Conservation (phyloP, 2,888 invertebrate genomes). For the Perizoma flavofasciatum region DNA sequence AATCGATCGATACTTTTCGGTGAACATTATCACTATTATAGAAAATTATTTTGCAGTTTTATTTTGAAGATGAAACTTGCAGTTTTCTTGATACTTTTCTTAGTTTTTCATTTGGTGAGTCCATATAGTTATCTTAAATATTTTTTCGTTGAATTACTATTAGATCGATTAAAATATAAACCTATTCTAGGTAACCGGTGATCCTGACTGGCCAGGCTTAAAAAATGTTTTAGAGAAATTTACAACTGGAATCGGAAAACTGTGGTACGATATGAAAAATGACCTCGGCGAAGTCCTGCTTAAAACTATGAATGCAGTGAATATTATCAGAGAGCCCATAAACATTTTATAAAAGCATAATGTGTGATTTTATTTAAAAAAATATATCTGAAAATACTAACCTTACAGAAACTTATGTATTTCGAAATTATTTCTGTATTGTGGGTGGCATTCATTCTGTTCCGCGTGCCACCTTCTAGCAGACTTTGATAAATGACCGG, state of each 20-base stretch:
- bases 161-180: conserved; percentile 6
- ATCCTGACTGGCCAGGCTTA: conserved; percentile 14
- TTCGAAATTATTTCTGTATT: conserved; percentile 42
- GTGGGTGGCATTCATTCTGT: conserved; percentile 60
- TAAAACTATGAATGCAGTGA: conserved; percentile 21
- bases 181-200: conserved; percentile 23
- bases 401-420: conserved; percentile 17
- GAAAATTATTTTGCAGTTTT: conserved; percentile 3
- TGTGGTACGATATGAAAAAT: conserved; percentile 20
- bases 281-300: conserved; percentile 22
- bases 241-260: conserved; percentile 19
- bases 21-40: conserved; percentile 10
- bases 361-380: conserved; percentile 12
- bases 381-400: conserved; percentile 13
- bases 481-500: conserved; percentile 78
- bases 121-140: conserved; percentile 1
- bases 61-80: conserved; percentile 15
- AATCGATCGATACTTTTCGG: conserved; percentile 27
- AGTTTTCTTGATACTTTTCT: conserved; percentile 14
- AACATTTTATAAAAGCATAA: neutral
- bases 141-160: neutral
- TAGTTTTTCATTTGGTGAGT: conserved; percentile 23
- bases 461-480: conserved; percentile 55
- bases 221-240: conserved; percentile 20
- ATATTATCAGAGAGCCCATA: conserved; percentile 17